These are phyloP conservation scores for Delphinapterus leucas DNA, from an alignment of 2,113 vertebrate species.

Conservation along the genomic window DNA sequence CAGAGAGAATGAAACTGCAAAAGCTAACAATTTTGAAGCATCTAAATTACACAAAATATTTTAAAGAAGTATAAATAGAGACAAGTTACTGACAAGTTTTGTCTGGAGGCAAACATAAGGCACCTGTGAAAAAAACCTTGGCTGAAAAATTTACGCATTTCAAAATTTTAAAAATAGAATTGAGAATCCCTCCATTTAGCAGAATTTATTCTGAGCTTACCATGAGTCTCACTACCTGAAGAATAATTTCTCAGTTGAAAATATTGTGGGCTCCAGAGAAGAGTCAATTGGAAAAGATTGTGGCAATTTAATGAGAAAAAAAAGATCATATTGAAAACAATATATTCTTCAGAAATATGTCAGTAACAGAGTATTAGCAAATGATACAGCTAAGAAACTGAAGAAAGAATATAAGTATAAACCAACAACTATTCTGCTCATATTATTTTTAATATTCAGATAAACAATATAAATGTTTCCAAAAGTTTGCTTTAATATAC, in stretches of 20 bases:
- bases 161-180: neutral
- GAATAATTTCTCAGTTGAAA: neutral
- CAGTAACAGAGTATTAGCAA: neutral
- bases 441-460: slow-evolving; percentile 5
- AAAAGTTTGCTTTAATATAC: neutral
- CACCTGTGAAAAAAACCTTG: neutral
- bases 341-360: neutral
- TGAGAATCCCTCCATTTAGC: neutral
- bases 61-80: neutral
- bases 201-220: neutral
- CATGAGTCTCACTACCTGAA: neutral
- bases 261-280: neutral
- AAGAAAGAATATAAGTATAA: neutral
- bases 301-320: neutral
- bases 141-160: neutral
- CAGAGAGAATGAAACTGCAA: neutral
- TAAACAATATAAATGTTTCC: neutral
- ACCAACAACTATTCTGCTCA: neutral
- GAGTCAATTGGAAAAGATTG: neutral
- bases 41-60: neutral
- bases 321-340: neutral
- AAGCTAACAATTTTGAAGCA: neutral
- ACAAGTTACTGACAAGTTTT: neutral
- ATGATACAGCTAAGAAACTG: neutral
- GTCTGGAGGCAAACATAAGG: neutral